A percentile compares a stretch with the other conserved stretches of the same genome.
These are phyloP conservation scores for Tenthredo amoena DNA, from an alignment of 2,888 invertebrate species.

Conservation along the genomic window DNA sequence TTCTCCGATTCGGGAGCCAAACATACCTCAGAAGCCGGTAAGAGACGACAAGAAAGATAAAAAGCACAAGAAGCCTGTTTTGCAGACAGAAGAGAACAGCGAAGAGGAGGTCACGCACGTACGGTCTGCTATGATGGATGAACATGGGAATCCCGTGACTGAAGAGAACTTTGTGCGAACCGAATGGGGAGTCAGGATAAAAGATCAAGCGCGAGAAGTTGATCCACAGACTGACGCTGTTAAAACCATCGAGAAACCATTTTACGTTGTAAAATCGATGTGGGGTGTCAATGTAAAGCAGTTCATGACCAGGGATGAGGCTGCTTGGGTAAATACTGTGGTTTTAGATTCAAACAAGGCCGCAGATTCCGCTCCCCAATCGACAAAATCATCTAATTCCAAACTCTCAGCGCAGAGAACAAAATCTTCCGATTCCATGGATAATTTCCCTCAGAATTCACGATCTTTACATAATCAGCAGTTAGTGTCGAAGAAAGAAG, in stretches of 20 bases:
- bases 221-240: constrained; percentile 37
- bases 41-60: constrained; percentile 64
- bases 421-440: background rate
- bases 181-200: constrained; percentile 66
- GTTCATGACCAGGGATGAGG: constrained; percentile 47
- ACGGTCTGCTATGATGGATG: constrained; percentile 43
- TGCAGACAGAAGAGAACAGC: constrained; percentile 57
- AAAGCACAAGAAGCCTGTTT: constrained; percentile 66
- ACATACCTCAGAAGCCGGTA: constrained; percentile 63
- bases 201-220: constrained; percentile 53
- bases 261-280: constrained; percentile 57
- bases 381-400: background rate
- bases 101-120: constrained; percentile 38
- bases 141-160: constrained; percentile 17
- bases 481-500: background rate
- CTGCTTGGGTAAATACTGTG: background rate
- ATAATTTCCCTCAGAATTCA: background rate
- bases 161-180: constrained; percentile 57
- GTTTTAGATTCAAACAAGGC: background rate
- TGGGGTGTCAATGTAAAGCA: constrained; percentile 61
- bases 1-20: constrained; percentile 66
- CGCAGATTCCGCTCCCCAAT: background rate
- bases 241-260: constrained; percentile 53
- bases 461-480: background rate
- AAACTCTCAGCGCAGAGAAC: background rate